A percentile compares a stretch with the other conserved stretches of the same genome.
Evolutionary conservation across 1,140 invertebrate genomes (phyloP).

Genomic region (Ephestia elutella): DNA sequence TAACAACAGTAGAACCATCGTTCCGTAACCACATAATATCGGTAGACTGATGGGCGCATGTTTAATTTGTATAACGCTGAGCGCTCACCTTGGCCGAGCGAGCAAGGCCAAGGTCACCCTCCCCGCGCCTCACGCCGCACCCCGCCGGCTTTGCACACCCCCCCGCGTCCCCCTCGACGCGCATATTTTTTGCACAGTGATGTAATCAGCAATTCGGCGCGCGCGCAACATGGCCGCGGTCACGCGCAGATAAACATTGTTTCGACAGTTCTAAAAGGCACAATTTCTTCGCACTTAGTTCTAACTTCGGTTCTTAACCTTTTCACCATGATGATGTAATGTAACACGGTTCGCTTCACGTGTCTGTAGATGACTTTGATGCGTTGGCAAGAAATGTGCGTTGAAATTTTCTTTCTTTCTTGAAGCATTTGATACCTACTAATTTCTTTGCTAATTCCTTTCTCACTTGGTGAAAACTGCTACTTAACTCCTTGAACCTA

Average conservation of each 20-base stretch:
- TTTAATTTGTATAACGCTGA: slow-evolving; percentile 47
- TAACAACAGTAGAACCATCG: slow-evolving; percentile 15
- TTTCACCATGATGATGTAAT: not conserved
- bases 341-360: no score
- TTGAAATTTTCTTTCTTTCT: no score
- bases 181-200: slow-evolving; percentile 67
- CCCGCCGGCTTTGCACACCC: slow-evolving; percentile 10
- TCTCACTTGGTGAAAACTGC: no score
- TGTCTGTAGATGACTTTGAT: no score
- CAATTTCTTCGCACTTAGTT: not conserved
- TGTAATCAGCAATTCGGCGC: slow-evolving; percentile 67
- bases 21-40: slow-evolving; percentile 21
- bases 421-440: no score
- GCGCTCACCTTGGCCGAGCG: slow-evolving; percentile 55
- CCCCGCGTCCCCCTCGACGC: slow-evolving; percentile 23
- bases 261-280: not conserved
- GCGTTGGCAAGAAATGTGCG: no score
- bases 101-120: slow-evolving; percentile 60
- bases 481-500: no score
- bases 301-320: not conserved
- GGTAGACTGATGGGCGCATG: slow-evolving; percentile 60
- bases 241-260: slow-evolving; percentile 38
- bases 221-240: slow-evolving; percentile 53
- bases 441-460: no score
- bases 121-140: slow-evolving; percentile 8